These are phyloP conservation scores for Brachyalestes nurse DNA, from an alignment of 2,797 vertebrate species.

Conservation along the genomic window DNA sequence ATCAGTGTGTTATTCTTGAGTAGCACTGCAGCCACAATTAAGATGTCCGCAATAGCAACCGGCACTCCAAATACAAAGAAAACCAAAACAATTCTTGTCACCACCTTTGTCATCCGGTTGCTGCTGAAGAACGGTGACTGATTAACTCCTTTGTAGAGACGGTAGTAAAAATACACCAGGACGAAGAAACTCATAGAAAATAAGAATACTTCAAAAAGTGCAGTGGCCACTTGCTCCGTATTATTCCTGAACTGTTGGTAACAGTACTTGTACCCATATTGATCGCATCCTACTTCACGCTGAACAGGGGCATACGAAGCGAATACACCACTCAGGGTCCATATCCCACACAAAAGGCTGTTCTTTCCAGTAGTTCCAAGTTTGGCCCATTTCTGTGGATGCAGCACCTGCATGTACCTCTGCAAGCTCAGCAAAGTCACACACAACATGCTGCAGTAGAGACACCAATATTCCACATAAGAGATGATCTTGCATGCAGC, in stretches of 20 bases:
- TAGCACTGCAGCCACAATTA: slow-evolving; percentile 2
- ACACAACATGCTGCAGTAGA: slow-evolving; percentile 57
- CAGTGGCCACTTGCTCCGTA: not conserved
- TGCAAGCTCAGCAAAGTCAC: slow-evolving; percentile 65
- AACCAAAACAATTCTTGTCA: slow-evolving; percentile 49
- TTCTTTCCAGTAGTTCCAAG: slow-evolving; percentile 42
- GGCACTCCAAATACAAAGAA: slow-evolving; percentile 58
- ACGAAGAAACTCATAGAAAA: slow-evolving; percentile 48
- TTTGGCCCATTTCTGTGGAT: slow-evolving; percentile 49
- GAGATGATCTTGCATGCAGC: slow-evolving; percentile 57
- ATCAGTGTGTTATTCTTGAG: not conserved
- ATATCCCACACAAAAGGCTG: slow-evolving; percentile 47
- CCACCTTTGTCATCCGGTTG: slow-evolving; percentile 15
- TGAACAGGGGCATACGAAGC: slow-evolving; percentile 28
- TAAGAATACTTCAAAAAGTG: slow-evolving; percentile 44
- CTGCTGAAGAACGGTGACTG: slow-evolving; percentile 38
- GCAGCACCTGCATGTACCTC: slow-evolving; percentile 63
- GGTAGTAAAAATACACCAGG: slow-evolving; percentile 51
- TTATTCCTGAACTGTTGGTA: slow-evolving; percentile 3
- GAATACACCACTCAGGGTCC: slow-evolving; percentile 47
- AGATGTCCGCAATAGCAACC: slow-evolving; percentile 36
- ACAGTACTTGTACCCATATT: not conserved
- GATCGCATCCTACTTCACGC: not conserved
- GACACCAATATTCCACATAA: slow-evolving; percentile 45
- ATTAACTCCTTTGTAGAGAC: slow-evolving; percentile 53